A percentile compares a stretch with the other conserved stretches of the same genome.
phyloP scores from a whole-genome alignment of 2,113 vertebrate species.

The Dasyurus viverrinus region DNA sequence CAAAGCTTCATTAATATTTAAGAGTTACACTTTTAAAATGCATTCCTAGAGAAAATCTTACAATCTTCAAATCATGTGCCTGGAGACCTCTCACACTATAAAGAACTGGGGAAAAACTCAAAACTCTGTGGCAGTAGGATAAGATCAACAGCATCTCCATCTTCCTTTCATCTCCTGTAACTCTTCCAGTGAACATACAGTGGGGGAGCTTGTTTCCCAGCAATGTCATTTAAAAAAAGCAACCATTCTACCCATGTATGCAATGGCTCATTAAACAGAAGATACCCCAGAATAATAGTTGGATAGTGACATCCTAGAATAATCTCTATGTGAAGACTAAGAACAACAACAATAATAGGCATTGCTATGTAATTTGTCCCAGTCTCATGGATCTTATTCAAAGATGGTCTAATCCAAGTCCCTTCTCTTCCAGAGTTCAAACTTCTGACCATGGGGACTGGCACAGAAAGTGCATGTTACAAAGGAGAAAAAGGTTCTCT shows the following conservation, averaged over 20 bases:
- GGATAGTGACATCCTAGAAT: background rate
- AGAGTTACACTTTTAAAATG: background rate
- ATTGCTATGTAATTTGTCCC: background rate
- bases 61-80: background rate
- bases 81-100: background rate
- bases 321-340: background rate
- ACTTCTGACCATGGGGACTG: background rate
- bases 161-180: background rate
- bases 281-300: background rate
- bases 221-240: background rate
- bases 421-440: background rate
- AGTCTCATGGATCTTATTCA: background rate
- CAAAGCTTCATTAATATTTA: background rate
- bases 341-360: background rate
- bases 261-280: background rate
- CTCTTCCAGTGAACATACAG: background rate
- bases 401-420: background rate
- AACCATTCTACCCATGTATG: background rate
- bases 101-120: background rate
- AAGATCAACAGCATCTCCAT: background rate
- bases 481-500: background rate
- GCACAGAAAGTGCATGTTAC: background rate
- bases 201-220: background rate
- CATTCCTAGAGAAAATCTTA: background rate
- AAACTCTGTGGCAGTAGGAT: background rate